phyloP scores from a whole-genome alignment of 2,113 vertebrate species.

The Melospiza melodia region DNA sequence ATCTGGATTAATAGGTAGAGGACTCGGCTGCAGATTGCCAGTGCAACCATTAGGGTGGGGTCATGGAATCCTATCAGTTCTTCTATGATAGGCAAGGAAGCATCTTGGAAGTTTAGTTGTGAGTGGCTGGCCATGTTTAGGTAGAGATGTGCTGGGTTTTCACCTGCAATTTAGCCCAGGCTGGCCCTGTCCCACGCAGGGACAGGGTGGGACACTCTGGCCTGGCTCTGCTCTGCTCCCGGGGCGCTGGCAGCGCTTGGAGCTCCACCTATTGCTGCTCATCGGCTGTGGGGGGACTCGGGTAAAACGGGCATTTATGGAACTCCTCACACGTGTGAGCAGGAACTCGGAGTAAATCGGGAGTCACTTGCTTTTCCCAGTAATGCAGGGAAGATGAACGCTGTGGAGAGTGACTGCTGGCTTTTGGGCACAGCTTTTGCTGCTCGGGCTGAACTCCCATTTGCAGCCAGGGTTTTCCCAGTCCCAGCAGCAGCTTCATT shows the following conservation, averaged over 20 bases:
- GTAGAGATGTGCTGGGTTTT: too few species aligned
- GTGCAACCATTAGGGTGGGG: too few species aligned
- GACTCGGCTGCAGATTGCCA: too few species aligned
- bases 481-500: background rate
- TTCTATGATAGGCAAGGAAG: too few species aligned
- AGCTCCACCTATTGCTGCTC: conserved; percentile 2
- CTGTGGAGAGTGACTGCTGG: background rate
- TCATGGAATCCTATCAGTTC: too few species aligned
- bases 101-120: too few species aligned
- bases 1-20: too few species aligned
- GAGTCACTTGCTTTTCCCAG: fast-evolving
- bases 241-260: background rate
- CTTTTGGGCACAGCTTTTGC: background rate
- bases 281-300: fast-evolving
- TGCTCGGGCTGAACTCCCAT: background rate
- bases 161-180: background rate
- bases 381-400: fast-evolving
- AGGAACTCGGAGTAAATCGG: fast-evolving
- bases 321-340: background rate
- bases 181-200: background rate
- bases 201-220: too few species aligned
- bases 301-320: background rate
- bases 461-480: background rate
- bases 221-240: fast-evolving
- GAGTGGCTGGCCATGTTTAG: too few species aligned